Percentiles rank a stretch among this genome's conserved stretches.
Evolutionary conservation across 2,888 invertebrate species (phyloP).

Genomic region (Seira ritae): DNA sequence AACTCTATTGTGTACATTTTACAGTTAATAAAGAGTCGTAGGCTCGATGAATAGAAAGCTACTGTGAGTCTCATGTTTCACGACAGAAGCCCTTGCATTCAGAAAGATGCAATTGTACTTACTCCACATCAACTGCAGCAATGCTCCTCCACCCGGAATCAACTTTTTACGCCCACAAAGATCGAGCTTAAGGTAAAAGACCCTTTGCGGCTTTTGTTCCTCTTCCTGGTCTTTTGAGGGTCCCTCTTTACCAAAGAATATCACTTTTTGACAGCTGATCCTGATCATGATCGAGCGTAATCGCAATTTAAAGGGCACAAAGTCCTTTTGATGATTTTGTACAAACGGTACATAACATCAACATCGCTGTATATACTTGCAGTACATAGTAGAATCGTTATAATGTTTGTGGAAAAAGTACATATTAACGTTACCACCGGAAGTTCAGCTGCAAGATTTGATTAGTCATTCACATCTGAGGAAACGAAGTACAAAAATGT

Average conservation of each 20-base stretch:
- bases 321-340: too few relatives aligned
- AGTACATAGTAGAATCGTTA: too few relatives aligned
- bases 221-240: not conserved
- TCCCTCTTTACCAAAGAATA: not conserved
- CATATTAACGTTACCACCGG: conserved; percentile 22
- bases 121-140: too few relatives aligned
- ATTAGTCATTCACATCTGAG: not conserved
- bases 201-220: not conserved
- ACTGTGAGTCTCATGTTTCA: conserved; percentile 38
- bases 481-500: too few relatives aligned
- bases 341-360: too few relatives aligned
- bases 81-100: conserved; percentile 9
- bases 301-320: not conserved
- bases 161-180: not conserved
- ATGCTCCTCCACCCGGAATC: too few relatives aligned
- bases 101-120: not conserved
- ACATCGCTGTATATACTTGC: too few relatives aligned
- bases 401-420: too few relatives aligned
- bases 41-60: not conserved
- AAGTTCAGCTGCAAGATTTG: conserved; percentile 47
- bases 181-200: not conserved
- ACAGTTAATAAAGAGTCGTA: not conserved
- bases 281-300: too few relatives aligned
- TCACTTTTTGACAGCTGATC: not conserved
- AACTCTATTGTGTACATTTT: conserved; percentile 21